These are phyloP conservation scores for Microtus oregoni DNA, from an alignment of 2,113 vertebrate genomes.

Conservation along the genomic window DNA sequence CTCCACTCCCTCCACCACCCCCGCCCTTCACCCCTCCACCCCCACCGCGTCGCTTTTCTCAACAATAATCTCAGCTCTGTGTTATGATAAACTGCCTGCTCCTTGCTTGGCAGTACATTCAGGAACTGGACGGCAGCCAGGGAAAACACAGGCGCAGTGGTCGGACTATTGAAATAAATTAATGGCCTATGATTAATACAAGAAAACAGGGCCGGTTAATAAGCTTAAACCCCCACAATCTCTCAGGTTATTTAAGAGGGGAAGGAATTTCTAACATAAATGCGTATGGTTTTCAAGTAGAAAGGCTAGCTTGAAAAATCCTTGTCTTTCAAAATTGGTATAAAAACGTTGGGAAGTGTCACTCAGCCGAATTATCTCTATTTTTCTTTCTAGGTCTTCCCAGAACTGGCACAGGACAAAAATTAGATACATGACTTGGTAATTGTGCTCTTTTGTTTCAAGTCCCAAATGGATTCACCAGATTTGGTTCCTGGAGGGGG, in stretches of 20 bases:
- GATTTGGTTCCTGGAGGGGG: not conserved
- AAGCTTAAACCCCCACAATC: constrained; percentile 31
- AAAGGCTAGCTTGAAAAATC: constrained; percentile 12
- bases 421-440: constrained; percentile 3
- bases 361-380: not conserved
- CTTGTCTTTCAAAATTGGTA: not conserved
- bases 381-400: not conserved
- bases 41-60: constrained; percentile 36
- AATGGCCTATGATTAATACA: constrained; percentile 74
- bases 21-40: no score
- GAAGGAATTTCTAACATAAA: constrained; percentile 22
- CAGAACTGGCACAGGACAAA: not conserved
- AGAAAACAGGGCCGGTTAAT: constrained; percentile 63
- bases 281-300: constrained; percentile 25
- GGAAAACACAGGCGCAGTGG: constrained; percentile 70
- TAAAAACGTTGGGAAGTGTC: not conserved
- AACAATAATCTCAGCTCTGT: constrained; percentile 62
- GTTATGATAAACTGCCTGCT: constrained; percentile 81
- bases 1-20: not conserved
- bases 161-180: constrained; percentile 74
- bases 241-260: constrained; percentile 54
- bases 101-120: constrained; percentile 72
- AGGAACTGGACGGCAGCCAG: constrained; percentile 74
- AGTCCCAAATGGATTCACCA: constrained; percentile 23
- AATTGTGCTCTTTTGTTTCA: constrained; percentile 40